Evolutionary conservation across 2,888 invertebrate genomes (phyloP).

Genomic region (Yponomeuta malinellus): DNA sequence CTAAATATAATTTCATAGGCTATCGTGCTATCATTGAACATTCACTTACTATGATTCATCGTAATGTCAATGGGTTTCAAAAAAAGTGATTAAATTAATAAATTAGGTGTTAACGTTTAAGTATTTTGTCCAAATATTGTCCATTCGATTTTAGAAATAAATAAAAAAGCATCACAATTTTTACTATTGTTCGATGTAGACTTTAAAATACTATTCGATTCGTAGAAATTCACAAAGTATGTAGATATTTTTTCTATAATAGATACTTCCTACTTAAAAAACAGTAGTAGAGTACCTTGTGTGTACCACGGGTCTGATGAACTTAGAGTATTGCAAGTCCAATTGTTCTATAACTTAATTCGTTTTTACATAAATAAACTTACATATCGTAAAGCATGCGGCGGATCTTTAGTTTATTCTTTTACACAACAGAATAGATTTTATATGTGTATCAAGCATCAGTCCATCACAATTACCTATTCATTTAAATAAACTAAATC

Average conservation of each 20-base stretch:
- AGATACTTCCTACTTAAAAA: too few species aligned
- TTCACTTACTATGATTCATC: too few species aligned
- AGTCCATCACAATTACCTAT: constrained; percentile 45
- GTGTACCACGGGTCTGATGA: not conserved
- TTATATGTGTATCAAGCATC: constrained; percentile 26
- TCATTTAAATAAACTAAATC: constrained; percentile 1
- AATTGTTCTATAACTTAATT: not conserved
- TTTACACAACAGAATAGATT: not conserved
- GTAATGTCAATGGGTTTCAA: too few species aligned
- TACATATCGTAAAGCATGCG: not conserved
- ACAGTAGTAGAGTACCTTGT: too few species aligned
- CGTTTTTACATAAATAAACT: too few species aligned
- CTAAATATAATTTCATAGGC: too few species aligned
- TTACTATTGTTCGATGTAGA: constrained; percentile 8
- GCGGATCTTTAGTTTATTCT: not conserved
- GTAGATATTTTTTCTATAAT: too few species aligned
- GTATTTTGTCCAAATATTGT: constrained; percentile 1
- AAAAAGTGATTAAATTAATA: too few species aligned
- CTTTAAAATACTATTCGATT: constrained; percentile 1
- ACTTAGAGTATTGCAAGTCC: not conserved
- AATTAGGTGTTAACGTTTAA: not conserved
- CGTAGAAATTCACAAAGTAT: not conserved
- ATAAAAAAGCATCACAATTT: constrained; percentile 1
- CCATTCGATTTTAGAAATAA: constrained; percentile 3
- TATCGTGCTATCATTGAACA: too few species aligned